Evolutionary conservation across 2,888 invertebrate species (phyloP).

Genomic region (Drosophila barbarae): DNA sequence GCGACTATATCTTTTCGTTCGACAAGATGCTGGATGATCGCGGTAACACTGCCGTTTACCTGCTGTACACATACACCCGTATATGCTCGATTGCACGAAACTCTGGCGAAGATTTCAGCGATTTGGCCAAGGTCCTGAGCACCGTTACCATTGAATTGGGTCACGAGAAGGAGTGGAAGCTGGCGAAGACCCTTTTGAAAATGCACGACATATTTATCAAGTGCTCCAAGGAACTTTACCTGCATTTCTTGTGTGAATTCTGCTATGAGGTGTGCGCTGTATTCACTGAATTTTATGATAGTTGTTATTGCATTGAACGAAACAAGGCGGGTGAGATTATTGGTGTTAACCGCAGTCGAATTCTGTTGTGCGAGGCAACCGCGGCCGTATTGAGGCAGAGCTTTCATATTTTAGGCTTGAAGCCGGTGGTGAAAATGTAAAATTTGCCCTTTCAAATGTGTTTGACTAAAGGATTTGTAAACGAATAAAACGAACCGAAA

Average conservation of each 20-base stretch:
- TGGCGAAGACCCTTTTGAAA: constrained; percentile 91
- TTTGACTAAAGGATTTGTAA: constrained; percentile 6
- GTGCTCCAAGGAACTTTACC: constrained; percentile 88
- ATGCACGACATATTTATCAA: constrained; percentile 93
- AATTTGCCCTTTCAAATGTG: neutral
- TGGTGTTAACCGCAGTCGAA: constrained; percentile 90
- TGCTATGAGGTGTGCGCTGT: constrained; percentile 95
- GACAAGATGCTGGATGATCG: constrained; percentile 99
- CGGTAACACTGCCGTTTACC: constrained; percentile 99
- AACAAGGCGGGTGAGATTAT: constrained; percentile 89
- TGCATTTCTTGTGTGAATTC: constrained; percentile 96
- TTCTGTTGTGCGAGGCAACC: constrained; percentile 95
- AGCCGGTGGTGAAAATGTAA: constrained; percentile 94
- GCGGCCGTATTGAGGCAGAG: constrained; percentile 92
- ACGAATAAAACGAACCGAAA: constrained; percentile 7
- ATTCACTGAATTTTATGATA: constrained; percentile 98
- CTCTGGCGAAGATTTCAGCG: constrained; percentile 81
- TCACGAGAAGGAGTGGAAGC: constrained; percentile 96
- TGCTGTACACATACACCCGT: constrained; percentile 95
- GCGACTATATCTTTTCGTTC: constrained; percentile 98
- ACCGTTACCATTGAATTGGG: constrained; percentile 84
- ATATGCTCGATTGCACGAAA: constrained; percentile 94
- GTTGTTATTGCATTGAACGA: constrained; percentile 98
- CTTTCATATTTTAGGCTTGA: constrained; percentile 94
- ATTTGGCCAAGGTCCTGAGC: constrained; percentile 83